Evolutionary conservation across 1,140 invertebrate species (phyloP).

Genomic region (Zaprionus gabonicus): DNA sequence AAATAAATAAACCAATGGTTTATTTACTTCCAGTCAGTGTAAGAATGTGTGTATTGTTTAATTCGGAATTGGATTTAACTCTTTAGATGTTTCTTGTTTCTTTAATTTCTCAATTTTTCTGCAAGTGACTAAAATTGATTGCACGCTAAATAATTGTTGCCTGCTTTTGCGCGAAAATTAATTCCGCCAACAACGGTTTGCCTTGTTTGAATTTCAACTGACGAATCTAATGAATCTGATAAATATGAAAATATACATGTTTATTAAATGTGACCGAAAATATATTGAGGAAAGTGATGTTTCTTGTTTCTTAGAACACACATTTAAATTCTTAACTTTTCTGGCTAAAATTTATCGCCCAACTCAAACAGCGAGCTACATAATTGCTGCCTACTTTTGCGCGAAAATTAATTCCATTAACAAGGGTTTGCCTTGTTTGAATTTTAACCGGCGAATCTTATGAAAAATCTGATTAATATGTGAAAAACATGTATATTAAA

Average conservation of each 20-base stretch:
- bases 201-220: background rate
- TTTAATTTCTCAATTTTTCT: background rate
- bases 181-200: background rate
- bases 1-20: background rate
- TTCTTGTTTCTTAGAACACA: background rate
- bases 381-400: conserved; percentile 25
- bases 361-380: background rate
- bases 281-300: background rate
- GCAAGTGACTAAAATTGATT: conserved; percentile 7
- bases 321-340: background rate
- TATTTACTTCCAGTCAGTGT: background rate
- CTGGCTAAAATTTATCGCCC: conserved; percentile 5
- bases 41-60: background rate
- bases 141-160: conserved; percentile 3
- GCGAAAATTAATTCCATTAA: conserved; percentile 9
- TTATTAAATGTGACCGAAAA: too few species aligned
- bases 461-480: too few species aligned
- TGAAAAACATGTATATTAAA: background rate
- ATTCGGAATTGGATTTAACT: background rate
- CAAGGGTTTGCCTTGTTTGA: background rate
- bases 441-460: background rate
- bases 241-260: too few species aligned
- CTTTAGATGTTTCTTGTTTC: background rate
- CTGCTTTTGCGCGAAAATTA: conserved; percentile 23
- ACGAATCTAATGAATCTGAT: too few species aligned